phyloP scores from a whole-genome alignment of 2,888 invertebrate species.

The Hypercompe scribonia region DNA sequence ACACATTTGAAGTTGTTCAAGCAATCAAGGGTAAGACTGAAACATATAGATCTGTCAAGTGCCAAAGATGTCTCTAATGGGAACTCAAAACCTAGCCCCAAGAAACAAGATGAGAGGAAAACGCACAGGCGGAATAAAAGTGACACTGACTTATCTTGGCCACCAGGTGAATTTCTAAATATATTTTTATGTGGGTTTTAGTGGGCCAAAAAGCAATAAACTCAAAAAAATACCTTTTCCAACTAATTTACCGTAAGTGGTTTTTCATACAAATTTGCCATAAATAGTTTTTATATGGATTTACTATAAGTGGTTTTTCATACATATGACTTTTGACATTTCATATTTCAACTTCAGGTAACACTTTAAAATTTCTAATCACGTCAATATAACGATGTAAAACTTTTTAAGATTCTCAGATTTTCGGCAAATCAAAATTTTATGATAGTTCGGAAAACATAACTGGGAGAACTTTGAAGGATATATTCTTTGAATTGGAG shows the following conservation, averaged over 20 bases:
- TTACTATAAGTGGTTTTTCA: too few relatives aligned
- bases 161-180: constrained; percentile 75
- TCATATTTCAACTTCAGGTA: too few relatives aligned
- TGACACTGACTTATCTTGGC: constrained; percentile 91
- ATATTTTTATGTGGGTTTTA: too few relatives aligned
- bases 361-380: too few relatives aligned
- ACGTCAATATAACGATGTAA: neutral
- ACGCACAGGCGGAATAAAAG: constrained; percentile 90
- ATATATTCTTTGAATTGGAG: constrained; percentile 96
- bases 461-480: constrained; percentile 76
- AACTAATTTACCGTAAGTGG: too few relatives aligned
- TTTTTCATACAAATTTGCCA: too few relatives aligned
- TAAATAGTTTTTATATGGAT: too few relatives aligned
- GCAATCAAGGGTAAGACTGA: constrained; percentile 88
- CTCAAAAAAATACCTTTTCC: too few relatives aligned
- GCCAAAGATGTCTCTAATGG: constrained; percentile 79
- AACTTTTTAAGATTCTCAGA: constrained; percentile 73
- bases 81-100: constrained; percentile 73
- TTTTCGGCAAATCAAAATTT: constrained; percentile 88
- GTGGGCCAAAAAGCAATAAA: too few relatives aligned
- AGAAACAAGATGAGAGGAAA: constrained; percentile 80
- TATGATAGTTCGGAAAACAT: constrained; percentile 83
- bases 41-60: constrained; percentile 78
- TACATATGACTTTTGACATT: too few relatives aligned
- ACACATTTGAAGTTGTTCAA: constrained; percentile 95